phyloP scores from a whole-genome alignment of 37 sponge, comb jelly and placozoan genomes.

The Lycopodina hypogea region DNA sequence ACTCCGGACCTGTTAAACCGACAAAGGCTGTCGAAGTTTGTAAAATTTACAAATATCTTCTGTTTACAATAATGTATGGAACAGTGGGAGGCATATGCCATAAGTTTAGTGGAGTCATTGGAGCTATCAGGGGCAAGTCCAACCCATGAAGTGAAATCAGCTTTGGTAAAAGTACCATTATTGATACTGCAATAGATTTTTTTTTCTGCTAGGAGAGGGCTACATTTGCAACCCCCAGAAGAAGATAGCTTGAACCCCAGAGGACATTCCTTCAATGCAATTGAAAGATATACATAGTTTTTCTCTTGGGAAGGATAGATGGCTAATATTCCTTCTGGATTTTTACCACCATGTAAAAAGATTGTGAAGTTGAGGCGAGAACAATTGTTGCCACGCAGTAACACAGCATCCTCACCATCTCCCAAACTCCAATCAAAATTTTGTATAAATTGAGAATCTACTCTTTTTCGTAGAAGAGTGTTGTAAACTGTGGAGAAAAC shows the following conservation, averaged over 20 bases:
- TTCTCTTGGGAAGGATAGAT: not conserved
- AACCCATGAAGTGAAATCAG: constrained; percentile 6
- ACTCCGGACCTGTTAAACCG: constrained; percentile 21
- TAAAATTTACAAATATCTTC: not conserved
- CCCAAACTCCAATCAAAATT: constrained; percentile 7
- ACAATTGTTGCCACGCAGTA: constrained; percentile 1
- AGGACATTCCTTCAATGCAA: constrained; percentile 13
- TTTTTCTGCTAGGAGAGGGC: not conserved
- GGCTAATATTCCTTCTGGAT: not conserved
- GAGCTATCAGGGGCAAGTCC: not conserved
- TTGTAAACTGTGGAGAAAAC: constrained; percentile 11
- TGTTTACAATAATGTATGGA: constrained; percentile 14
- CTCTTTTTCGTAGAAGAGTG: not conserved
- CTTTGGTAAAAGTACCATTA: not conserved
- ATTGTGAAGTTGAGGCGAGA: constrained; percentile 10
- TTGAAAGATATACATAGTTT: not conserved
- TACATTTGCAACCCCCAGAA: not conserved
- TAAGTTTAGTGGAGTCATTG: too few species aligned
- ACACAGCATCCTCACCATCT: constrained; percentile 2
- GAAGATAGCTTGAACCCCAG: not conserved
- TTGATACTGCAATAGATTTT: constrained; percentile 2
- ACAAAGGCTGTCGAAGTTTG: constrained; percentile 19
- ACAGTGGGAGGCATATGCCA: constrained; percentile 9
- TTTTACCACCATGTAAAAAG: not conserved
- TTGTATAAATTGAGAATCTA: not conserved